Conservation (phyloP, 2,888 invertebrate species). For the Heliconius ismenius region DNA sequence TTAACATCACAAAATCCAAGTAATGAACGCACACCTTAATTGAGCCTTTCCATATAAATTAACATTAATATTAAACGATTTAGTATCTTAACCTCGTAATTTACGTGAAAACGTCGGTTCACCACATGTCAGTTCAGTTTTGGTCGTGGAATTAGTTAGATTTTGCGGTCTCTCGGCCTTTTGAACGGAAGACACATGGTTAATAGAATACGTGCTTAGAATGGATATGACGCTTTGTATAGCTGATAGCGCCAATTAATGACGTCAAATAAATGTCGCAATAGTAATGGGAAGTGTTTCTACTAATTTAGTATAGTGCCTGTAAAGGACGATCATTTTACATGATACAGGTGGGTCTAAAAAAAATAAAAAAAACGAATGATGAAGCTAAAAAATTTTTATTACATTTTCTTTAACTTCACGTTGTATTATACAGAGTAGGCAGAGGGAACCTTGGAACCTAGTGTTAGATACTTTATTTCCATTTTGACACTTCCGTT, state of each 20-base stretch:
- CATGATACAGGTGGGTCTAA: too few species aligned
- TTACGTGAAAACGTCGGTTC: constrained; percentile 41
- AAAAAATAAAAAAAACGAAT: too few species aligned
- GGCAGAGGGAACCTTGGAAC: neutral
- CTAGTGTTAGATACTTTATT: too few species aligned
- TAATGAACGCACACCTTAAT: neutral
- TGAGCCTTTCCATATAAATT: constrained; percentile 6
- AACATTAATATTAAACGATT: constrained; percentile 21
- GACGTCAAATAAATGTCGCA: neutral
- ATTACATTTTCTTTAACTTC: neutral
- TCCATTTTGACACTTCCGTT: too few species aligned
- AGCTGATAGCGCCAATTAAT: neutral
- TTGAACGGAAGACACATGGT: constrained; percentile 27
- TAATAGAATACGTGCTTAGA: constrained; percentile 22
- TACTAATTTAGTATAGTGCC: neutral
- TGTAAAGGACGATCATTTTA: too few species aligned
- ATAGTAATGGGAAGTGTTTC: neutral
- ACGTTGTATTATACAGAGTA: neutral
- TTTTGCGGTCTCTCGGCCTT: constrained; percentile 42
- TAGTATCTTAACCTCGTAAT: constrained; percentile 25
- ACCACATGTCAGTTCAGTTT: constrained; percentile 37
- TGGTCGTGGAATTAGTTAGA: constrained; percentile 45
- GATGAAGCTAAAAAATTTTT: neutral
- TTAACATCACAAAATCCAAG: neutral
- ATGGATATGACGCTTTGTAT: neutral